Conservation (phyloP, 2,888 invertebrate species). For the Agonopterix alstromeriana region DNA sequence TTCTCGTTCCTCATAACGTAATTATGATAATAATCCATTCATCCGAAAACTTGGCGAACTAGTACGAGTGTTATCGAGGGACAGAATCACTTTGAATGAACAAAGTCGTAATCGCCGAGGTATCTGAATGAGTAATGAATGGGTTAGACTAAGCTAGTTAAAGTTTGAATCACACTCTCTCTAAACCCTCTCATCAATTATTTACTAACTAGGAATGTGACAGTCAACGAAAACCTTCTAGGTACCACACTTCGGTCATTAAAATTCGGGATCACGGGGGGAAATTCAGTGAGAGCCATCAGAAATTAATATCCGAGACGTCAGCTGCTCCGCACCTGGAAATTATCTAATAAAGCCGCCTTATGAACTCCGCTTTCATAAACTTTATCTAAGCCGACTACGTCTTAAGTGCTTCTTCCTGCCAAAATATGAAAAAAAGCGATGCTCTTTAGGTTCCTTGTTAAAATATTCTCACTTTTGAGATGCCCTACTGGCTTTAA, state of each 20-base stretch:
- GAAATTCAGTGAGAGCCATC: conserved; percentile 45
- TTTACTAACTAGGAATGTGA: conserved; percentile 41
- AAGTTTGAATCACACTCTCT: conserved; percentile 42
- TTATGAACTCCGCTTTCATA: conserved; percentile 64
- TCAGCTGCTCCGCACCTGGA: conserved; percentile 63
- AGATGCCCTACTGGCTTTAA: not conserved
- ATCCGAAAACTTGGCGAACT: conserved; percentile 40
- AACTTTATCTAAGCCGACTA: conserved; percentile 44
- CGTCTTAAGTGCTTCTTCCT: conserved; percentile 39
- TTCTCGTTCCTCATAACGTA: conserved; percentile 10
- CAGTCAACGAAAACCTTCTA: conserved; percentile 21
- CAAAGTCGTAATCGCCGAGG: conserved; percentile 41
- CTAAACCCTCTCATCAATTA: conserved; percentile 54
- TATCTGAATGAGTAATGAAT: conserved; percentile 52
- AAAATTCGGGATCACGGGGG: conserved; percentile 39
- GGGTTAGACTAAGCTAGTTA: conserved; percentile 44
- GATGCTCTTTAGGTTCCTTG: conserved; percentile 1
- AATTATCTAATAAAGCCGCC: conserved; percentile 62
- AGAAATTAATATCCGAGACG: conserved; percentile 63
- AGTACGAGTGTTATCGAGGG: conserved; percentile 38
- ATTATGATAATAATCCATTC: conserved; percentile 44
- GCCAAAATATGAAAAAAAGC: conserved; percentile 25
- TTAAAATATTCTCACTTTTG: conserved; percentile 2
- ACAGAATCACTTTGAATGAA: conserved; percentile 45
- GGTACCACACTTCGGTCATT: conserved; percentile 22